A percentile compares a stretch with the other conserved stretches of the same genome.
phyloP scores from a whole-genome alignment of 2,797 vertebrate genomes.

The Hyperoplus immaculatus region DNA sequence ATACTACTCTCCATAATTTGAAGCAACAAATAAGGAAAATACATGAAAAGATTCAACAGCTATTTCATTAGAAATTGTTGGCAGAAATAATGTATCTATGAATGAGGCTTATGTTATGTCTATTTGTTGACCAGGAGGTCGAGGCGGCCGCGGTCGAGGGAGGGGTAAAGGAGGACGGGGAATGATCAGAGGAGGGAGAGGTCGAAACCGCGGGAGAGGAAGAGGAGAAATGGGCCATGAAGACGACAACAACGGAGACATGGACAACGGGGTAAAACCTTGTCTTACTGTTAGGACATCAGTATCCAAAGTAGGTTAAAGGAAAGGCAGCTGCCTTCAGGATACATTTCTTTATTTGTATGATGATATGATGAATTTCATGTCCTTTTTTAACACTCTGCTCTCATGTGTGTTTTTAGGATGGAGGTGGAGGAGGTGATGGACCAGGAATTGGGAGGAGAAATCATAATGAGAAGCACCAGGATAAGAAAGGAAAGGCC shows the following conservation, averaged over 20 bases:
- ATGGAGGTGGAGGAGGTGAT: slow-evolving; percentile 79
- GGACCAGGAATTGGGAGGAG: slow-evolving; percentile 85
- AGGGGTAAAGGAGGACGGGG: slow-evolving; percentile 86
- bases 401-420: slow-evolving; percentile 54
- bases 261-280: slow-evolving; percentile 90
- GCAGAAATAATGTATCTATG: no score
- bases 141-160: slow-evolving; percentile 83
- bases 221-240: slow-evolving; percentile 88
- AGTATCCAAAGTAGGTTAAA: neutral
- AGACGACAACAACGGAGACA: slow-evolving; percentile 92
- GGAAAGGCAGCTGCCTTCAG: neutral
- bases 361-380: neutral
- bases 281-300: neutral
- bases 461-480: slow-evolving; percentile 91
- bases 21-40: no score
- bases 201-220: slow-evolving; percentile 84
- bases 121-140: slow-evolving; percentile 71
- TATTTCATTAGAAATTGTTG: no score
- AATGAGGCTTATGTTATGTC: neutral
- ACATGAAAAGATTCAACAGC: no score
- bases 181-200: slow-evolving; percentile 80
- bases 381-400: neutral
- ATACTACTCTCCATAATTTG: no score
- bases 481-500: slow-evolving; percentile 96
- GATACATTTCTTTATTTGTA: neutral